phyloP scores from a whole-genome alignment of 1,140 invertebrate species.

The Magallana angulata region DNA sequence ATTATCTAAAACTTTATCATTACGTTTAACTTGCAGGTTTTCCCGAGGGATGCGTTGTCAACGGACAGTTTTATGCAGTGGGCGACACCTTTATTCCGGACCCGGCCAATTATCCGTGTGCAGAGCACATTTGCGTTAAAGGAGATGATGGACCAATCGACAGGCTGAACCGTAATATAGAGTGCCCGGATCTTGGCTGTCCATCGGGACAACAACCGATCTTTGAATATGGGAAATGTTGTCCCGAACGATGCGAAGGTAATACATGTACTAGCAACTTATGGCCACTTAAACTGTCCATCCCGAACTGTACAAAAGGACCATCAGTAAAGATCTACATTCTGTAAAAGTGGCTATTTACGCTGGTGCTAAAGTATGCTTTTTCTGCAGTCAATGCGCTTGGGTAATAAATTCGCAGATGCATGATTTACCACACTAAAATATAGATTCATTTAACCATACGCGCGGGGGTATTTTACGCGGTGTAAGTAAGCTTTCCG shows the following conservation, averaged over 20 bases:
- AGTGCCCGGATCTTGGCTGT: constrained; percentile 46
- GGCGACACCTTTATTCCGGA: constrained; percentile 49
- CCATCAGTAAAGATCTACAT: no score
- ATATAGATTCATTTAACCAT: no score
- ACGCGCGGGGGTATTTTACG: no score
- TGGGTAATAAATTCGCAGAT: no score
- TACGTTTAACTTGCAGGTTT: not conserved
- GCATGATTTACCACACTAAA: no score
- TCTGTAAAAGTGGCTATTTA: no score
- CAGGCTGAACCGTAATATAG: constrained; percentile 30
- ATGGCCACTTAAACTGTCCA: no score
- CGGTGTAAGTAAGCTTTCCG: no score
- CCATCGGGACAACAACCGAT: constrained; percentile 37
- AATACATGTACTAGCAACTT: not conserved
- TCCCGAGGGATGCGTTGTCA: constrained; percentile 4
- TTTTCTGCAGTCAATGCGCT: no score
- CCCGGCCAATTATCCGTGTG: constrained; percentile 48
- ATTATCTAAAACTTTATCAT: no score
- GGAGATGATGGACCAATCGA: constrained; percentile 41
- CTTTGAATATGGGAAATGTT: constrained; percentile 17
- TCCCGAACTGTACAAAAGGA: no score
- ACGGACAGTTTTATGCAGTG: not conserved
- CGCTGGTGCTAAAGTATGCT: no score
- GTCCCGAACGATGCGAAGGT: not conserved
- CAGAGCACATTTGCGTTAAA: constrained; percentile 43